phyloP scores from a whole-genome alignment of 1,140 invertebrate species.

The Cydia pomonella region DNA sequence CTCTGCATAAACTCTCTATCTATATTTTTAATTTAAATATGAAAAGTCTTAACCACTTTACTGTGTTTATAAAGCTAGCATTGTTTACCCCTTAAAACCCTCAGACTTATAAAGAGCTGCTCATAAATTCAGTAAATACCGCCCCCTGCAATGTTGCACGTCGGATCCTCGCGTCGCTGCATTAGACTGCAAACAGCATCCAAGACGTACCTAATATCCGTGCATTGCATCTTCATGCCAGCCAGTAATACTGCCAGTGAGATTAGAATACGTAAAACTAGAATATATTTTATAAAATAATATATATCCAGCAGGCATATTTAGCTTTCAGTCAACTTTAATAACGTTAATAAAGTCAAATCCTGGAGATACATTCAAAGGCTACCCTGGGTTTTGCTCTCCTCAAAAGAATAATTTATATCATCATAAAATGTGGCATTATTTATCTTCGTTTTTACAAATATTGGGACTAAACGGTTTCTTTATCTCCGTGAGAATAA shows the following conservation, averaged over 20 bases:
- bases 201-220: conserved; percentile 16
- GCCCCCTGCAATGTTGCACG: conserved; percentile 18
- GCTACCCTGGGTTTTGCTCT: background rate
- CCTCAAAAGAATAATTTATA: background rate
- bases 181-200: conserved; percentile 19
- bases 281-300: background rate
- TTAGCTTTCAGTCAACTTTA: background rate
- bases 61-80: background rate
- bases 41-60: background rate
- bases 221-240: background rate
- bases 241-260: background rate
- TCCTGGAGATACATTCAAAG: too few species aligned
- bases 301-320: background rate
- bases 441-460: background rate
- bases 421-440: background rate
- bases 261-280: background rate
- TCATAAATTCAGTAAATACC: conserved; percentile 19
- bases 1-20: background rate
- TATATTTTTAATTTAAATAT: background rate
- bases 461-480: background rate
- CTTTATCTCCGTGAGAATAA: background rate
- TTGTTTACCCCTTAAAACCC: background rate
- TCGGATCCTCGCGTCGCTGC: conserved; percentile 20
- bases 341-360: background rate
- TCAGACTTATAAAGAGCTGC: conserved; percentile 13